These are phyloP conservation scores for Oenanthe oenanthe DNA, from an alignment of 2,113 vertebrate genomes.

Conservation along the genomic window DNA sequence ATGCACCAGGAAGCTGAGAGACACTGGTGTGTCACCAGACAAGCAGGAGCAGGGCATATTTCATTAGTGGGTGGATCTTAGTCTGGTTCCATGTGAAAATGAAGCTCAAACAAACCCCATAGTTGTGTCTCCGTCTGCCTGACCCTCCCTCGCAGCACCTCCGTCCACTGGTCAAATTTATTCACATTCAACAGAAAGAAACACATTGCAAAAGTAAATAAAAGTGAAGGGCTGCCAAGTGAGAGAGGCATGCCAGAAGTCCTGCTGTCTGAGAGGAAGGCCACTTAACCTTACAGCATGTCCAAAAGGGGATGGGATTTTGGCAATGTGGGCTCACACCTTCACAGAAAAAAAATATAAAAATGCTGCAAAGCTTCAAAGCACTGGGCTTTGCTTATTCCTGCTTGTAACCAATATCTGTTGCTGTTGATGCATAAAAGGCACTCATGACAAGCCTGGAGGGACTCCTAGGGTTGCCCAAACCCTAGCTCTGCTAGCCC, in stretches of 20 bases:
- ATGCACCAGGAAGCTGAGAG: background rate
- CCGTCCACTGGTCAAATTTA: background rate
- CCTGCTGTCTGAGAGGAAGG: conserved; percentile 5
- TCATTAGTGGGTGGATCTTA: conserved; percentile 5
- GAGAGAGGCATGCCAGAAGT: background rate
- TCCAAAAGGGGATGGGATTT: background rate
- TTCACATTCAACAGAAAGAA: background rate
- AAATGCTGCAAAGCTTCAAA: background rate
- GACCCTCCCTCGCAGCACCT: background rate
- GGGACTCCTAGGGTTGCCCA: background rate
- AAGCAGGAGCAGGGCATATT: conserved; percentile 3
- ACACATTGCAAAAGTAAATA: conserved; percentile 29
- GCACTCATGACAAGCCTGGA: background rate
- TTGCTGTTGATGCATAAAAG: background rate
- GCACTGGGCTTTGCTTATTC: background rate
- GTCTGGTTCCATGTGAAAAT: conserved; percentile 24
- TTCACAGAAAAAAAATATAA: background rate
- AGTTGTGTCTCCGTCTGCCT: background rate
- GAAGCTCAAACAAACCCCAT: conserved; percentile 11
- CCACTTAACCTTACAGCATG: background rate
- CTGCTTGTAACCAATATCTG: background rate
- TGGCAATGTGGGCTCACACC: background rate
- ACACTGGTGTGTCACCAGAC: background rate
- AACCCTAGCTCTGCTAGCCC: background rate
- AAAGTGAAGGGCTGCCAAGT: background rate